Percentiles rank a stretch among this genome's conserved stretches.
phyloP scores from a whole-genome alignment of 2,113 vertebrate species.

The Lycaon pictus region DNA sequence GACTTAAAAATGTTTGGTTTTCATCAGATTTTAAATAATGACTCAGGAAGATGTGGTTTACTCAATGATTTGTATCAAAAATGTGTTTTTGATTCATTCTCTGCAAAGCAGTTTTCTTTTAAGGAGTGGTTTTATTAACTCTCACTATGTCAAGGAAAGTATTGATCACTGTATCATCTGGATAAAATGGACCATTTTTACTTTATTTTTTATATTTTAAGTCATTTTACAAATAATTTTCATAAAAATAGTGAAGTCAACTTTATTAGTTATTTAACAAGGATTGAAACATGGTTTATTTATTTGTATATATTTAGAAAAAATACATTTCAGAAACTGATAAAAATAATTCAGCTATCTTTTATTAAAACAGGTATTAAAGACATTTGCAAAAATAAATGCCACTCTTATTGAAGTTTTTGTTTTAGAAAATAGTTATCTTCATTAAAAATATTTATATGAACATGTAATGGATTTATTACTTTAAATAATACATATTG shows the following conservation, averaged over 20 bases:
- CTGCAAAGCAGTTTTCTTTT: slow-evolving; percentile 53
- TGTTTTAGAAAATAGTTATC: slow-evolving; percentile 36
- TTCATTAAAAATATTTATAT: slow-evolving; percentile 43
- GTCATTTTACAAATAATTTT: slow-evolving; percentile 7
- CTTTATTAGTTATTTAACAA: background rate
- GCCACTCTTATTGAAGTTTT: background rate
- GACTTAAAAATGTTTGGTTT: slow-evolving; percentile 50
- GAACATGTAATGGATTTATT: background rate
- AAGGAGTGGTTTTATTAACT: slow-evolving; percentile 15
- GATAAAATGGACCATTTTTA: background rate
- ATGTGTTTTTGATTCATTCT: slow-evolving; percentile 42
- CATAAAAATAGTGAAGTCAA: background rate
- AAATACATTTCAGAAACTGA: background rate
- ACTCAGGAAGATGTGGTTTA: slow-evolving; percentile 25
- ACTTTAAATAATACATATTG: background rate
- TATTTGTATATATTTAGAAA: slow-evolving; percentile 41
- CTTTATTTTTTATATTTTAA: slow-evolving; percentile 37
- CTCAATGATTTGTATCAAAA: slow-evolving; percentile 61
- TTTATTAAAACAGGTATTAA: slow-evolving; percentile 41
- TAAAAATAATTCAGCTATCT: background rate
- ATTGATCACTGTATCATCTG: background rate
- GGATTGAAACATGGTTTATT: background rate
- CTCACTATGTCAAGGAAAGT: background rate
- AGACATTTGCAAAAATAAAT: background rate
- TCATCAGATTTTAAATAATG: slow-evolving; percentile 51